Conservation (phyloP, 2,888 invertebrate genomes). For the Drosophila buzzatii region DNA sequence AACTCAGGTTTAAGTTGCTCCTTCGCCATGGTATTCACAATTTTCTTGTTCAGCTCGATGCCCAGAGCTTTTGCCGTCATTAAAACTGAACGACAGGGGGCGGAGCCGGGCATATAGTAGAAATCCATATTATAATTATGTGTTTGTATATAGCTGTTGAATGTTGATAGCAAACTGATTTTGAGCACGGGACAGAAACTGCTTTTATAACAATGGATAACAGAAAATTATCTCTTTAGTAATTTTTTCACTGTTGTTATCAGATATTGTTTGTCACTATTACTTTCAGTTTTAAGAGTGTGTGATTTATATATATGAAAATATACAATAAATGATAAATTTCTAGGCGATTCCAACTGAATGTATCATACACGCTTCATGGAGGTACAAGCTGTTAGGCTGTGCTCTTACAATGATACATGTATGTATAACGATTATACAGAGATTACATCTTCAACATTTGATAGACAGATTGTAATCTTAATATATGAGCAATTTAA, state of each 20-base stretch:
- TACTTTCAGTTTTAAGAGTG: background rate
- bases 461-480: too few relatives aligned
- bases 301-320: background rate
- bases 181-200: background rate
- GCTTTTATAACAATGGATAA: conserved; percentile 27
- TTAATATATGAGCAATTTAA: too few relatives aligned
- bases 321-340: background rate
- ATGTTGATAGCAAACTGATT: conserved; percentile 4
- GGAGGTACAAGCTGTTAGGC: background rate
- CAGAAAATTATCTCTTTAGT: conserved; percentile 5
- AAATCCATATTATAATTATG: conserved; percentile 49
- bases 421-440: background rate
- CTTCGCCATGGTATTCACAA: conserved; percentile 86
- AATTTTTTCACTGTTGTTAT: background rate
- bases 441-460: too few relatives aligned
- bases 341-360: background rate
- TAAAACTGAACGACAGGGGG: conserved; percentile 88
- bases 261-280: background rate
- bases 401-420: background rate
- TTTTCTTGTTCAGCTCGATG: conserved; percentile 88
- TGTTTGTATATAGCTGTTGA: conserved; percentile 6
- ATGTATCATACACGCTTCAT: background rate
- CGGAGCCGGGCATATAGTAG: conserved; percentile 82
- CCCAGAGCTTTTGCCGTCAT: conserved; percentile 88
- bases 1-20: conserved; percentile 90